Evolutionary conservation across 2,797 vertebrate species (phyloP), one percentile per base, ranked within the genome.

Genomic region (Brachymystax lenok): DNA sequence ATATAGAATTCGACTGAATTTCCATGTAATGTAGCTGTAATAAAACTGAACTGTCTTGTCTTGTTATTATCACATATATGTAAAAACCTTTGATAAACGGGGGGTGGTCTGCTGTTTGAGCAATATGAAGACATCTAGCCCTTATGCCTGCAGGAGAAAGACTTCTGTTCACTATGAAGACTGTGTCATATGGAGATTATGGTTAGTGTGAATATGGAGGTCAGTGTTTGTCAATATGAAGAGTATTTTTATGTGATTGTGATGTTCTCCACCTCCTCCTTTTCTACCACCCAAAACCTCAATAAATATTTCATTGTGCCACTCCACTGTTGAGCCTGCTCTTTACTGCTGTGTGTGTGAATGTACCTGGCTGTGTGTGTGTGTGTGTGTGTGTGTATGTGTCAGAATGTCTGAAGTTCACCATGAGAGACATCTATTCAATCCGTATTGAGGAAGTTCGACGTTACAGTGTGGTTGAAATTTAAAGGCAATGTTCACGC

Each of bases 271-370:
- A 89, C 88, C 85, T 75, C 82, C 88, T 89, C 89, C 90, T 93
- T 93, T 93, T 93, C 86, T 93, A 93, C 87, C 89, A 87, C 89
- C 92, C 91, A 91, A 91, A 93, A 91, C 91, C 89, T 93, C 87
- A 93, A 93, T 93, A 93, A 93, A 93, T 92, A 93, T 93, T 93
- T 93, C 92, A 93, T 93, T 90, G 92, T 93, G 92, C 91, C 72
- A 63, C 14, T 51, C 40, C 40, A 7, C n/a, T 61, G 7, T 61
- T 10, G 30, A 67, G 28, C 8, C 27, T 59, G 61, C 50, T 46
- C 30, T 56, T 69, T 19, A 14, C 12, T 54, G 17, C 19, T 19
- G 21, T 30, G 63, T 68, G 40, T 68, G 46, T 66, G 59, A 24
- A 24, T 24, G 24, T 24, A 24, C 24, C 24, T 24, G 24, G 24